Evolutionary conservation across 2,888 invertebrate genomes (phyloP).

Genomic region (Tryphoninae sp.): DNA sequence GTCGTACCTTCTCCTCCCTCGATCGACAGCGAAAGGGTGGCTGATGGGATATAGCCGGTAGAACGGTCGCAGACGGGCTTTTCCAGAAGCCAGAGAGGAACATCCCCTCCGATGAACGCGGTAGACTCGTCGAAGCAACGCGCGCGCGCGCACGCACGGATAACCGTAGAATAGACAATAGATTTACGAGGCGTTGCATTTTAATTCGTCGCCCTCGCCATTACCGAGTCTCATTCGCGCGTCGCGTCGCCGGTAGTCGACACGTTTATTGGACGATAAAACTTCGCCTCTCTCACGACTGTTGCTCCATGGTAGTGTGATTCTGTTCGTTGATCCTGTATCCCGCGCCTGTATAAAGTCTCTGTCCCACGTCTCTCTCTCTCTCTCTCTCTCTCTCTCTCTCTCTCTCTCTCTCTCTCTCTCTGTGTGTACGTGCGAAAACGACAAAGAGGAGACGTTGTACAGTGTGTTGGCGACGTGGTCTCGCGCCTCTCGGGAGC

Average conservation of each 20-base stretch:
- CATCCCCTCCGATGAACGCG: slow-evolving; percentile 15
- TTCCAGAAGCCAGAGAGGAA: slow-evolving; percentile 24
- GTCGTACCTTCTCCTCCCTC: background rate
- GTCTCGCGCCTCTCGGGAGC: slow-evolving; percentile 63
- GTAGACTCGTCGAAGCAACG: slow-evolving; percentile 8
- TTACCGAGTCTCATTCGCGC: slow-evolving; percentile 53
- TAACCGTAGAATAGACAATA: slow-evolving; percentile 69
- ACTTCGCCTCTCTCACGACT: slow-evolving; percentile 71
- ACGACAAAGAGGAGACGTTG: slow-evolving; percentile 2
- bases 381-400: background rate
- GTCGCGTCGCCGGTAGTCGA: slow-evolving; percentile 73
- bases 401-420: background rate
- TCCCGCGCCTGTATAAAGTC: background rate
- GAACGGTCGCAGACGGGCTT: slow-evolving; percentile 12
- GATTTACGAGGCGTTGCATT: slow-evolving; percentile 77
- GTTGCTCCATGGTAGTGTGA: slow-evolving; percentile 39
- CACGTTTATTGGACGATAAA: slow-evolving; percentile 79
- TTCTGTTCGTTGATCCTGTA: slow-evolving; percentile 34
- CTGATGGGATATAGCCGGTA: slow-evolving; percentile 18
- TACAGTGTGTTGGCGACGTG: slow-evolving; percentile 40
- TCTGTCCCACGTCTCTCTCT: background rate
- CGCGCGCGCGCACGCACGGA: slow-evolving; percentile 32
- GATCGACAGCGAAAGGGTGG: slow-evolving; percentile 8
- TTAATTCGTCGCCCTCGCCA: slow-evolving; percentile 73
- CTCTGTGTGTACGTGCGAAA: background rate